These are phyloP conservation scores for Limnothrissa miodon DNA, from an alignment of 2,113 vertebrate species.

Conservation along the genomic window DNA sequence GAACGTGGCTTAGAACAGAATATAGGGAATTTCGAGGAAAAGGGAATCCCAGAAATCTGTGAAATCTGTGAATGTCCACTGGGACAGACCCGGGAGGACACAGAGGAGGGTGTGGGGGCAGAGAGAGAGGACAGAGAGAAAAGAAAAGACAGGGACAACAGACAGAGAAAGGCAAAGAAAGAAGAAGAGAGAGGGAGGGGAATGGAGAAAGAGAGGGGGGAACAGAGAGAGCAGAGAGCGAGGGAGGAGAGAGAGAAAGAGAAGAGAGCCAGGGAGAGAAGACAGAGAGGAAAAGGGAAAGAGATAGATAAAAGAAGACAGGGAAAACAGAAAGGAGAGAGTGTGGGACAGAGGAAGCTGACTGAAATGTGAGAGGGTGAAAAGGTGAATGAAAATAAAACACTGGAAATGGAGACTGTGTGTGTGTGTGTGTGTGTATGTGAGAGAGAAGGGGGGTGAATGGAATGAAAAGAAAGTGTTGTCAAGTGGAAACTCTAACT, in stretches of 20 bases:
- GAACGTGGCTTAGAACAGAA: background rate
- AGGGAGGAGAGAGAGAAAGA: too few relatives aligned
- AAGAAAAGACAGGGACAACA: too few relatives aligned
- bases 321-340: background rate
- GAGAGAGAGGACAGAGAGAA: too few relatives aligned
- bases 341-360: background rate
- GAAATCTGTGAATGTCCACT: background rate
- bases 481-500: background rate
- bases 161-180: too few relatives aligned
- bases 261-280: too few relatives aligned
- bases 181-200: too few relatives aligned
- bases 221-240: too few relatives aligned
- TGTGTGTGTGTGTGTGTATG: background rate
- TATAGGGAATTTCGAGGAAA: background rate
- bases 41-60: background rate
- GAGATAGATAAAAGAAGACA: too few relatives aligned
- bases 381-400: constrained; percentile 14
- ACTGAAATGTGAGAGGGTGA: background rate
- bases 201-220: too few relatives aligned
- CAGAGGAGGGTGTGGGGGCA: too few relatives aligned
- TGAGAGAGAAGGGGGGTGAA: background rate
- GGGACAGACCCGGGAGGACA: background rate
- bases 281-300: too few relatives aligned
- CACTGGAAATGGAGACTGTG: background rate
- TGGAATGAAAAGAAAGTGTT: background rate